Evolutionary conservation across 2,888 invertebrate genomes (phyloP), one percentile per base, ranked within the genome.

Genomic region (Xestoiulus laeticollis): DNA sequence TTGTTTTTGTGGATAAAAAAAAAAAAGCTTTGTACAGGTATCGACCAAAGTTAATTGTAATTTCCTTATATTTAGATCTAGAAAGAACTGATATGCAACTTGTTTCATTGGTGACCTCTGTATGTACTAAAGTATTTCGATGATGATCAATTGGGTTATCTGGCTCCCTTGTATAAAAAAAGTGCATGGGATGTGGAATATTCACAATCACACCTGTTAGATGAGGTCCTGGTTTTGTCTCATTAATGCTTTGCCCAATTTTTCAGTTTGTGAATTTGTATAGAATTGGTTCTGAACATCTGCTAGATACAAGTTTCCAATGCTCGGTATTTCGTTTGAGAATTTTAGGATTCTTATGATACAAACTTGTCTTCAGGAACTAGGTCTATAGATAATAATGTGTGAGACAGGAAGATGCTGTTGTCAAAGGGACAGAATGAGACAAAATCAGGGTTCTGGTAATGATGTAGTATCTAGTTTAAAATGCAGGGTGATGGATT

Each of bases 41-140:
- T 78, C 30, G 10, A 78, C 78, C 78, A 78, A 78, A 78, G 78
- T 78, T 78, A 30, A 30, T 78, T 32, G 78, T 78, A 78, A 32
- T 78, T n/a, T 78, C 30, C 78, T 78, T 78, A 78, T 78, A 78
- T 78, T 30, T 78, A 78, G 78, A 78, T 78, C 14, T 78, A 78
- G 78, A 78, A 78, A 30, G 78, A 78, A 78, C 30, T 78, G 78
- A 78, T 78, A 78, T 78, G 78, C 78, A 78, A 78, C 14, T 78
- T 78, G 78, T 78, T 78, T 78, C 26, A 78, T 26, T 78, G 78
- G 78, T 78, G 78, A 78, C 78, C 78, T 78, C 78, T 78, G 78
- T 78, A 78, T 78, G 78, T 30, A 30, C 78, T 78, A 22, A 68
- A 68, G 68, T 68, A 48, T 48, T 48, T 48, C 8, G 38, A 38